phyloP scores from a whole-genome alignment of 2,113 vertebrate genomes.

The Dasyornis broadbenti region DNA sequence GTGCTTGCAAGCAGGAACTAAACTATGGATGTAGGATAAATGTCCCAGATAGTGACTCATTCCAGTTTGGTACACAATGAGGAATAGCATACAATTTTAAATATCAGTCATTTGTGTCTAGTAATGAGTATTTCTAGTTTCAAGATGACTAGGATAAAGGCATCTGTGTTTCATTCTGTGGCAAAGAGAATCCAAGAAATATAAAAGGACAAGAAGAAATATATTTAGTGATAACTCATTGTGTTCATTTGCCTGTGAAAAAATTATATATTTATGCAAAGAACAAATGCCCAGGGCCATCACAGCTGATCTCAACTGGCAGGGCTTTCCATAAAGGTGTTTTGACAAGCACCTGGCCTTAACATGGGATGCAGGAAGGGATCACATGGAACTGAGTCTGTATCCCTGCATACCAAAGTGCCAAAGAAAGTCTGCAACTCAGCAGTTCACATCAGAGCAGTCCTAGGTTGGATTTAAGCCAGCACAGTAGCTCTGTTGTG shows the following conservation, averaged over 20 bases:
- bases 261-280: neutral
- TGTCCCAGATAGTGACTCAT: neutral
- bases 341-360: neutral
- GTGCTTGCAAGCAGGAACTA: neutral
- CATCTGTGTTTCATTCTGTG: neutral
- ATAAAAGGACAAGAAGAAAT: neutral
- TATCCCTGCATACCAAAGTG: neutral
- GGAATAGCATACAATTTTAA: neutral
- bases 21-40: neutral
- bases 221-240: neutral
- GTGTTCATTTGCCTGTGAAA: neutral
- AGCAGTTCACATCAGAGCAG: neutral
- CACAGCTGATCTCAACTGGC: neutral
- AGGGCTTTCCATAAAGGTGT: neutral
- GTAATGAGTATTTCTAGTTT: conserved; percentile 8
- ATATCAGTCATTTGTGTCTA: neutral
- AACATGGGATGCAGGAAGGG: neutral
- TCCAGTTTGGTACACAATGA: neutral
- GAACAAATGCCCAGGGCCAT: neutral
- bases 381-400: neutral
- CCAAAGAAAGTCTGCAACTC: neutral
- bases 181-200: neutral
- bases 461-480: neutral
- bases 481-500: neutral
- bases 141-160: neutral